Evolutionary conservation across 1,140 invertebrate species (phyloP), one percentile per base, ranked within the genome.

Genomic region (Aphelenchoides fujianensis): DNA sequence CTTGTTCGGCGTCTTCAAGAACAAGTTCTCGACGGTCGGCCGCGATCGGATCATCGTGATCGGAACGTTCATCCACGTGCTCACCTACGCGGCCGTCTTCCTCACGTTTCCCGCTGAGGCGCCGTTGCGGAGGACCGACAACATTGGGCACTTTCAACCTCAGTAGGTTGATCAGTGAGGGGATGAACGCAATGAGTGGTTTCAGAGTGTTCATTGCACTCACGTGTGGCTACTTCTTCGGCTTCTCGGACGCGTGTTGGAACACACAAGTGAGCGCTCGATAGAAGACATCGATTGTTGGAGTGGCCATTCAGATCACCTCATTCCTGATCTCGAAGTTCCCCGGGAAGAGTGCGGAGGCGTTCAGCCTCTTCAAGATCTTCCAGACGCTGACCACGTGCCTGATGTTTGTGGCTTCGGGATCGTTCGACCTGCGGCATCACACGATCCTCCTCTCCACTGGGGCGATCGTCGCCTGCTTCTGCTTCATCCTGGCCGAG

Each of bases 311-410:
- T 59, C 5, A 59, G 19, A 59, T 59, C 19, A 59, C 55, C 5
- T 7, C 55, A 59, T 59, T 59, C 28, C 85, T 98, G 2, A 94
- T 94, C 2, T 88, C 90, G 7, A 88, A 94, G 34, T 97, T 91
- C 82, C 88, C 90, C 0, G 89, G 92, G 37, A 90, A 93, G 75
- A 94, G 92, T 80, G 91, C 92, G 0, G 90, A 92, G 31, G 94
- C 94, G 0, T 97, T 97, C 87, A 93, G 94, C 0, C 86, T 97
- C 0, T 97, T 95, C 85, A 97, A 97, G 86, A 97, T 97, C 85
- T 90, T 90, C 35, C 92, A 70, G 61, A 59, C 55, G 34, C 28
- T 23, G 5, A 19, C 55, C 5, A 7, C 55, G 5, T 5, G 5
- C 34, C 23, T 59, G 5, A 5, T 59, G 5, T 59, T 59, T 32